Percentiles rank a stretch among this genome's conserved stretches.
Conservation (phyloP, 2,113 vertebrate genomes). For the Morone chrysops region DNA sequence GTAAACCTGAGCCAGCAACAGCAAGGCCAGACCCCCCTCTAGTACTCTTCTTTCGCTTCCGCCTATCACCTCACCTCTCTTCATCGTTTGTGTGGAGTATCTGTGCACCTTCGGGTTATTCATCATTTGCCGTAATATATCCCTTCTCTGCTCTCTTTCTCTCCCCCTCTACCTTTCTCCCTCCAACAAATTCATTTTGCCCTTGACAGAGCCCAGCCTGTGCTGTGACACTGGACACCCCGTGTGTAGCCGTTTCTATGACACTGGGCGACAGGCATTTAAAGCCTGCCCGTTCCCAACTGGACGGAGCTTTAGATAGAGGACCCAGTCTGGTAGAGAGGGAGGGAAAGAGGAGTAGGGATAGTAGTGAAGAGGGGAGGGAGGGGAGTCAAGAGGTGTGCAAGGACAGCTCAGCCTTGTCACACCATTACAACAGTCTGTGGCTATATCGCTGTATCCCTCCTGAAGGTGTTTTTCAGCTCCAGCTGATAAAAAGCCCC, state of each 20-base stretch:
- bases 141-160: conserved; percentile 47
- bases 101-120: conserved; percentile 81
- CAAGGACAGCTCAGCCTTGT: conserved; percentile 88
- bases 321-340: conserved; percentile 51
- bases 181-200: conserved; percentile 82
- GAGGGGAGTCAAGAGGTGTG: conserved; percentile 79
- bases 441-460: conserved; percentile 75
- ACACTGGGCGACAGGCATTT: conserved; percentile 79
- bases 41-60: conserved; percentile 49
- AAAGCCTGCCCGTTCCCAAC: conserved; percentile 78
- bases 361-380: conserved; percentile 39
- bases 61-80: conserved; percentile 65
- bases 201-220: conserved; percentile 78
- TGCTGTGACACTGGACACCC: conserved; percentile 80
- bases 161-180: conserved; percentile 54
- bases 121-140: conserved; percentile 81
- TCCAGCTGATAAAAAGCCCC: conserved; percentile 83
- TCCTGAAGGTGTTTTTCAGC: conserved; percentile 80
- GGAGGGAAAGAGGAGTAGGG: conserved; percentile 41
- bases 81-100: conserved; percentile 76
- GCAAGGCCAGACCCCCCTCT: conserved; percentile 63
- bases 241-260: conserved; percentile 80
- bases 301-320: conserved; percentile 81
- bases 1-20: conserved; percentile 66
- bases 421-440: conserved; percentile 78